Conservation (phyloP, 2,113 vertebrate genomes). For the Urocitellus parryii region DNA sequence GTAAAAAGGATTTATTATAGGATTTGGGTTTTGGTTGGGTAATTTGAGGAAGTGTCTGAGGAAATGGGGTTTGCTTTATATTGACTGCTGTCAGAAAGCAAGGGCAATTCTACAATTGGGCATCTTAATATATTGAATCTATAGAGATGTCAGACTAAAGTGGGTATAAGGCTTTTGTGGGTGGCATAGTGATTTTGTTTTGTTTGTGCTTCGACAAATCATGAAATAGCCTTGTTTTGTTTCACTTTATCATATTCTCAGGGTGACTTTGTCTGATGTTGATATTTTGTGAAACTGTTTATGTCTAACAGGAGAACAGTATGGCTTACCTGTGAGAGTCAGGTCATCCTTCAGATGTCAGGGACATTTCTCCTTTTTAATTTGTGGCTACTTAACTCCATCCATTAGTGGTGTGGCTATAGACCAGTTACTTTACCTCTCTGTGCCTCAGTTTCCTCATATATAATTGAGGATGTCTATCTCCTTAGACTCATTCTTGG, state of each 20-base stretch:
- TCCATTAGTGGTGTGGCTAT: slow-evolving; percentile 32
- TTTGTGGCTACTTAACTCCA: slow-evolving; percentile 12
- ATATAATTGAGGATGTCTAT: not conserved
- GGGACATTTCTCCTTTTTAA: not conserved
- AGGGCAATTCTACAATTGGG: not conserved
- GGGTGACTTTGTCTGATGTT: slow-evolving; percentile 8
- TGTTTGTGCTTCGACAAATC: slow-evolving; percentile 39
- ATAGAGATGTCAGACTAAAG: not conserved
- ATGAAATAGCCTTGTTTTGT: slow-evolving; percentile 39
- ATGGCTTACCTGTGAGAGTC: not conserved
- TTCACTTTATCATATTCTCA: slow-evolving; percentile 42
- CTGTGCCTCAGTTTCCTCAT: slow-evolving; percentile 30
- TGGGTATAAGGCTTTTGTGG: not conserved
- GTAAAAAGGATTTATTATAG: slow-evolving; percentile 30
- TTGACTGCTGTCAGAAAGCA: slow-evolving; percentile 41
- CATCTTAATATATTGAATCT: slow-evolving; percentile 44
- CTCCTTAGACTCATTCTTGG: slow-evolving; percentile 42
- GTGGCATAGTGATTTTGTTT: not conserved
- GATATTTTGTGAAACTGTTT: slow-evolving; percentile 39
- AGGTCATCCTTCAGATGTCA: not conserved
- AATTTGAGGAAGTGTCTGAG: not conserved
- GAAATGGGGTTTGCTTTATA: not conserved
- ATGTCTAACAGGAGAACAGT: not conserved
- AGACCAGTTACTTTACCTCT: slow-evolving; percentile 14
- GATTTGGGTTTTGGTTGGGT: not conserved